Evolutionary conservation across 2,113 vertebrate genomes (phyloP).

Genomic region (Machaerirhynchus nigripectus): DNA sequence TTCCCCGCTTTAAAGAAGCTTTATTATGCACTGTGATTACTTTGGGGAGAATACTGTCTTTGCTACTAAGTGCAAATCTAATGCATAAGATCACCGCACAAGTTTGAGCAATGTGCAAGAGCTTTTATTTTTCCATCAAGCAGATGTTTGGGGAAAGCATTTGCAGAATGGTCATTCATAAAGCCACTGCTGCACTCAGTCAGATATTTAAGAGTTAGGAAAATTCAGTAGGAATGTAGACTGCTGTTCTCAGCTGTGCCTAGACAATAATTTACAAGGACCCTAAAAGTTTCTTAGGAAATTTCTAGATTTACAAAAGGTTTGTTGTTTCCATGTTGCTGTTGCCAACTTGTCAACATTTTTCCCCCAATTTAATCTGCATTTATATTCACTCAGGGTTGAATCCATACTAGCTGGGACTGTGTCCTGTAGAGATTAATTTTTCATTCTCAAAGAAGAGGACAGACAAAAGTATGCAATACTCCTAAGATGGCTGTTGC

Average conservation of each 20-base stretch:
- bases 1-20: background rate
- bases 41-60: background rate
- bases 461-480: background rate
- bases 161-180: background rate
- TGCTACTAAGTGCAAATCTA: background rate
- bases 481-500: background rate
- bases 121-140: slow-evolving; percentile 18
- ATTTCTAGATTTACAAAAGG: background rate
- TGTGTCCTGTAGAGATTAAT: background rate
- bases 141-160: background rate
- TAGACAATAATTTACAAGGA: background rate
- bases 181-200: background rate
- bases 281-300: background rate
- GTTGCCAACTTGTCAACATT: background rate
- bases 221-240: background rate
- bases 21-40: background rate
- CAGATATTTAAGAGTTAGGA: background rate
- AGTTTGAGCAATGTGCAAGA: background rate
- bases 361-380: background rate
- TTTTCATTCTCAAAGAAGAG: background rate
- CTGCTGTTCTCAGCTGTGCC: background rate
- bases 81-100: background rate
- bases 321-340: background rate
- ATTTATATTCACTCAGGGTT: background rate
- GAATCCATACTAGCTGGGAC: background rate